Conservation (phyloP, 2,113 vertebrate genomes). For the Prinia subflava region DNA sequence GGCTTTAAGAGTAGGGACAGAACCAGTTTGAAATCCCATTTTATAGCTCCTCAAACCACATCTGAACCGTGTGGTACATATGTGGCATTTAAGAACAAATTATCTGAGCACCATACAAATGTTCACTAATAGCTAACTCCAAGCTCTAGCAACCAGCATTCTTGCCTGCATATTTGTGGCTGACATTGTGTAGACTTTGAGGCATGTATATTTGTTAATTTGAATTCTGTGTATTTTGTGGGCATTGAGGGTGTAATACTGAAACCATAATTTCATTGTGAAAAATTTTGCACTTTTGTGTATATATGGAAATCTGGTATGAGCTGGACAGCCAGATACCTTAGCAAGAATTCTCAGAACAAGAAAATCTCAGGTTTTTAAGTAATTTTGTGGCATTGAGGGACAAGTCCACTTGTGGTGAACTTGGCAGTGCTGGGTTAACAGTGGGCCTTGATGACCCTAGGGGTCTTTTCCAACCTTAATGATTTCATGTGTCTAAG, state of each 20-base stretch:
- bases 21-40: slow-evolving; percentile 5
- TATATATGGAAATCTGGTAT: neutral
- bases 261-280: slow-evolving; percentile 3
- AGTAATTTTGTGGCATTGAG: neutral
- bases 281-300: neutral
- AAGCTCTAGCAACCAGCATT: neutral
- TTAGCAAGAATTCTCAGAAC: neutral
- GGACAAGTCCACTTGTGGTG: neutral
- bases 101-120: slow-evolving; percentile 45
- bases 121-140: neutral
- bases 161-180: slow-evolving; percentile 62
- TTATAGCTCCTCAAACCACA: slow-evolving; percentile 48
- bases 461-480: neutral
- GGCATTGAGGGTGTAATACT: slow-evolving; percentile 15
- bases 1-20: neutral
- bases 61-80: slow-evolving; percentile 36
- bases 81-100: slow-evolving; percentile 22
- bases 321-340: neutral
- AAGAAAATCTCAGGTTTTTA: neutral
- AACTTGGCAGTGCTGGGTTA: neutral
- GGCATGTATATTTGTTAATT: slow-evolving; percentile 43
- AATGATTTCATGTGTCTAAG: neutral
- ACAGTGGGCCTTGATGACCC: neutral
- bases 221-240: slow-evolving; percentile 56
- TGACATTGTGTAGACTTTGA: slow-evolving; percentile 14